Evolutionary conservation across 2,113 vertebrate genomes (phyloP).

Genomic region (Halichoeres trimaculatus): DNA sequence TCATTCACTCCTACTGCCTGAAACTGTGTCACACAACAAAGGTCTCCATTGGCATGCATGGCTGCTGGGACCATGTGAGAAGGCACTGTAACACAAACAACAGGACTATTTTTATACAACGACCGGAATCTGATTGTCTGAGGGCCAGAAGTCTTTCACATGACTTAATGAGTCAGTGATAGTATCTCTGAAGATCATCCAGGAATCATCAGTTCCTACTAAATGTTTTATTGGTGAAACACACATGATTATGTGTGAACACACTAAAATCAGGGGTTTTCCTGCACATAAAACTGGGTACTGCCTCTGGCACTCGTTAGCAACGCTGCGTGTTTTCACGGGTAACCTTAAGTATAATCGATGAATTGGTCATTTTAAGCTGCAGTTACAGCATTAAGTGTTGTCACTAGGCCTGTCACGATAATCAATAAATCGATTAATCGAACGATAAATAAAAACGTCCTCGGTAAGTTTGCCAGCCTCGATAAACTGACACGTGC

Average conservation of each 20-base stretch:
- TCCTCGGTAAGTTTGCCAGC: no score
- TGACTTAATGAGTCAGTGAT: conserved; percentile 65
- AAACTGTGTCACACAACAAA: conserved; percentile 83
- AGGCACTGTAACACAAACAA: conserved; percentile 70
- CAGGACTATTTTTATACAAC: conserved; percentile 70
- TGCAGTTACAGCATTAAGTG: no score
- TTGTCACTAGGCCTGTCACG: no score
- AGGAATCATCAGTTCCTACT: conserved; percentile 4
- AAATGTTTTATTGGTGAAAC: conserved; percentile 22
- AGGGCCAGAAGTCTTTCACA: conserved; percentile 56
- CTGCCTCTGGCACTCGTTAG: no score
- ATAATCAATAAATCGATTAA: no score
- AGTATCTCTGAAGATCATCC: conserved; percentile 39
- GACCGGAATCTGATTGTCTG: conserved; percentile 59
- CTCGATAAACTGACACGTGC: no score
- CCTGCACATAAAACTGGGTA: no score
- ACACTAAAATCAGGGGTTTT: background rate
- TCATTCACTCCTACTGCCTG: conserved; percentile 70
- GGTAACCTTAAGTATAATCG: no score
- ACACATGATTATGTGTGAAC: background rate
- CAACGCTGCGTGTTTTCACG: no score
- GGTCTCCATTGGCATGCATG: conserved; percentile 68
- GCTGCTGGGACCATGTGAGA: conserved; percentile 65
- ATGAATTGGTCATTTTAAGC: no score
- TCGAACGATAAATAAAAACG: no score